Base-by-base conservation (phyloP, 2,888 invertebrate genomes). In the Drosophila testacea region DNA sequence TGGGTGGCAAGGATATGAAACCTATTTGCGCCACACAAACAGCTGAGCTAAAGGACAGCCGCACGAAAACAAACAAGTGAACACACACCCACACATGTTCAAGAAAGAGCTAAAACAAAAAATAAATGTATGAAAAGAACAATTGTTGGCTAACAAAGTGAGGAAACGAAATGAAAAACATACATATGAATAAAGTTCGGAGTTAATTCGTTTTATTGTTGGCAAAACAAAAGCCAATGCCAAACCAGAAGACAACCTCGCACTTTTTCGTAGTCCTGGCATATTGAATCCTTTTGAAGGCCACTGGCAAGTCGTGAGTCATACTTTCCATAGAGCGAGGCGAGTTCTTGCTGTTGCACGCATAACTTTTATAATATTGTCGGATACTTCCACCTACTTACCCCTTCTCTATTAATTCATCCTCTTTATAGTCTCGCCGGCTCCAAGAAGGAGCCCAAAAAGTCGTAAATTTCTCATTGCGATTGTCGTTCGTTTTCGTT, bases 21-120 rank as follows among this genome's bases (percentile, higher is more conserved):
- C 71, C 55, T 83, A 80, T 80, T 86, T 73, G 81, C 54, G 73
- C 65, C 79, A 86, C 64, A 81, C 83, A 73, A 83, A 83, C 88
- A 83, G 82, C 82, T 87, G 83, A 62, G 83, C 64, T 46, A 67
- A 72, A 71, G 73, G 64, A 83, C 74, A 73, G 50, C 64, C 68
- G 62, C 75, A 72, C 28, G 50, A 71, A 77, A 73, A 69, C 70
- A 72, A 69, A 76, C 73, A 78, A 72, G 50, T 27, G 34, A 38
- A 59, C 56, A 63, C 30, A 48, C 38, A 27, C 34, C 27, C 4
- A 70, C 16, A 50, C 34, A 52, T 34, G 30, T 48, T 55, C 22
- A 47, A 56, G 22, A 44, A 38, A 27, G 7, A 51, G 39, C 48
- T 51, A 51, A 42, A 60, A 39, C 47, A 63, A 70, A 61, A 50